Base-by-base conservation (phyloP, 2,888 invertebrate genomes). In the Ecdyonurus torrentis region DNA sequence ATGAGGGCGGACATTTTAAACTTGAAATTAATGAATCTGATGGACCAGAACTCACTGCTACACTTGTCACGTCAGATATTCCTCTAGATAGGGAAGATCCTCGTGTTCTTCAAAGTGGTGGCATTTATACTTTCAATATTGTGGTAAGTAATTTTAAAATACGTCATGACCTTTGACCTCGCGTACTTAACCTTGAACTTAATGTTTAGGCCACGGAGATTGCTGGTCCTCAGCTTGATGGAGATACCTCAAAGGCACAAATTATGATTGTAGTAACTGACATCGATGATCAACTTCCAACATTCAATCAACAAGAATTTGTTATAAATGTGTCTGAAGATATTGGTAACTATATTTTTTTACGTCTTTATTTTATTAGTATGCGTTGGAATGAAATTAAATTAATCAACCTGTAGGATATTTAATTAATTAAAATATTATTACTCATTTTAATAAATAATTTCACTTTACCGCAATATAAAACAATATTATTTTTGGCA, bases 221-320 rank as follows among this genome's bases (percentile, higher is more conserved):
- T 60, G 84, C 86, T 50, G 84, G 87, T 69, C 83, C 83, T 53
- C 83, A 83, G 72, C 79, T 85, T 23, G 84, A 86, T 3, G 83
- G 83, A 0, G 88, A 88, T 67, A 81, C 80, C 25, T 79, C 86
- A 0, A 78, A 80, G 0, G 84, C 87, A 1, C 79, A 84, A 52
- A 78, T 90, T 0, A 89, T 89, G 0, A 84, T 90, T 52, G 85
- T 90, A 1, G 83, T 90, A 24, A 86, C 86, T 0, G 90, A 91
- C 69, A 83, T 84, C 0, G 89, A 90, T 68, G 90, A 90, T 70
- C 84, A 89, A 67, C 76, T 80, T 18, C 89, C 90, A 0, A 76
- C 79, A 67, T 90, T 90, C 68, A 89, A 86, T 69, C 78, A 79
- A 66, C 75, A 81, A 1, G 73, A 77, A 1, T 88, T 85, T 64